These are phyloP conservation scores for Lasius fuliginosus DNA, from an alignment of 2,888 invertebrate species.

Conservation along the genomic window DNA sequence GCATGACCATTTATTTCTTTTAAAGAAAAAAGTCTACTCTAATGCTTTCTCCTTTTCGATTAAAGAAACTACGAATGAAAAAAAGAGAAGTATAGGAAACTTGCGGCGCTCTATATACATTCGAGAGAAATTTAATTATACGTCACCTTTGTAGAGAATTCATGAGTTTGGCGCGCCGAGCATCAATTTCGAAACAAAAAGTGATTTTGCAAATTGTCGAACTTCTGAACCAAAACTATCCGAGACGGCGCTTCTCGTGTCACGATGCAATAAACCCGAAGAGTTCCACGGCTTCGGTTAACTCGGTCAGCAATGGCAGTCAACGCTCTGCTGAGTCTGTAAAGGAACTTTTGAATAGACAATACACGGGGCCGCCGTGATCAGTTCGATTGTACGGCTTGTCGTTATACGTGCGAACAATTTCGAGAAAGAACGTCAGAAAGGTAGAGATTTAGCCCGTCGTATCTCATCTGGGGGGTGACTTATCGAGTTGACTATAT, in stretches of 20 bases:
- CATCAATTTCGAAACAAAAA: constrained; percentile 56
- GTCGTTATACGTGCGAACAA: constrained; percentile 56
- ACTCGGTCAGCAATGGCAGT: constrained; percentile 61
- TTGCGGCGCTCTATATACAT: constrained; percentile 1
- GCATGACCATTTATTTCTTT: background rate
- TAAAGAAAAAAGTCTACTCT: background rate
- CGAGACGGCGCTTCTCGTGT: constrained; percentile 53
- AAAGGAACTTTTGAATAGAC: constrained; percentile 61
- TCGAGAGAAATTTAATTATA: constrained; percentile 53
- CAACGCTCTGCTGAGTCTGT: constrained; percentile 58
- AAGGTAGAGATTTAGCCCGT: constrained; percentile 53
- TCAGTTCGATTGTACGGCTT: constrained; percentile 58
- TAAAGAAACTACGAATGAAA: constrained; percentile 6
- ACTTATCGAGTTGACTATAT: constrained; percentile 18
- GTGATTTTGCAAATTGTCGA: constrained; percentile 55
- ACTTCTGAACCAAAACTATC: constrained; percentile 52
- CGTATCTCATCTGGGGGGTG: constrained; percentile 39
- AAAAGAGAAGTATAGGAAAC: constrained; percentile 36
- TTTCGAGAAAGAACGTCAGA: constrained; percentile 55
- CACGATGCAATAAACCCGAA: constrained; percentile 57
- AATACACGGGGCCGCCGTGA: constrained; percentile 43
- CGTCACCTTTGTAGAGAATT: constrained; percentile 46
- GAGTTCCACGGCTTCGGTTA: constrained; percentile 64
- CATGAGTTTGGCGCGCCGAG: constrained; percentile 34
- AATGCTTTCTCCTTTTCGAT: background rate